Conservation (phyloP, 2,888 invertebrate species). For the Catocala sponsa region DNA sequence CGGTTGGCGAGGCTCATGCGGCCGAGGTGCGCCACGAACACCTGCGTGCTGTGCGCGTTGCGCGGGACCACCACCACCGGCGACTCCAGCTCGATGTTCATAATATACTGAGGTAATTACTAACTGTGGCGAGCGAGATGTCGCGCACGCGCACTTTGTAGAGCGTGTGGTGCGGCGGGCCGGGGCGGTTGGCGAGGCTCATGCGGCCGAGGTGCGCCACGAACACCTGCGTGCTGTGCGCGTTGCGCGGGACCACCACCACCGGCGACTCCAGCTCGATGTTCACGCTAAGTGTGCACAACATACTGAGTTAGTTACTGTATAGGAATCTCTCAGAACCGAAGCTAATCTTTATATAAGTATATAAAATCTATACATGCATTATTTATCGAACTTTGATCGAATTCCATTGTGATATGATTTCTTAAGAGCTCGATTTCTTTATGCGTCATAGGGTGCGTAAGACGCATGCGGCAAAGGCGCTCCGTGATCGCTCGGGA, state of each 20-base stretch:
- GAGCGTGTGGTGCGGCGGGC: slow-evolving; percentile 67
- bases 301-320: slow-evolving; percentile 67
- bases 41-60: slow-evolving; percentile 88
- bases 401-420: too few relatives aligned
- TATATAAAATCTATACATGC: too few relatives aligned
- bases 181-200: slow-evolving; percentile 83
- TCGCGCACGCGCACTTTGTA: slow-evolving; percentile 12
- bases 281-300: too few relatives aligned
- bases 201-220: slow-evolving; percentile 92
- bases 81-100: slow-evolving; percentile 95
- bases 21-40: slow-evolving; percentile 91
- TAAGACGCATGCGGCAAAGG: slow-evolving; percentile 94
- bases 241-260: too few relatives aligned
- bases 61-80: slow-evolving; percentile 97
- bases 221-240: not conserved
- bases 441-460: slow-evolving; percentile 79
- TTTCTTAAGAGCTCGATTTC: slow-evolving; percentile 32
- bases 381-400: too few relatives aligned
- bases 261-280: too few relatives aligned
- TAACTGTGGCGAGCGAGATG: too few relatives aligned
- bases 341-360: too few relatives aligned
- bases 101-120: slow-evolving; percentile 69
- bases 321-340: slow-evolving; percentile 96
- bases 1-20: slow-evolving; percentile 90
- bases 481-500: slow-evolving; percentile 74